Evolutionary conservation across 2,888 invertebrate genomes (phyloP).

Genomic region (Aspidiotus destructor): DNA sequence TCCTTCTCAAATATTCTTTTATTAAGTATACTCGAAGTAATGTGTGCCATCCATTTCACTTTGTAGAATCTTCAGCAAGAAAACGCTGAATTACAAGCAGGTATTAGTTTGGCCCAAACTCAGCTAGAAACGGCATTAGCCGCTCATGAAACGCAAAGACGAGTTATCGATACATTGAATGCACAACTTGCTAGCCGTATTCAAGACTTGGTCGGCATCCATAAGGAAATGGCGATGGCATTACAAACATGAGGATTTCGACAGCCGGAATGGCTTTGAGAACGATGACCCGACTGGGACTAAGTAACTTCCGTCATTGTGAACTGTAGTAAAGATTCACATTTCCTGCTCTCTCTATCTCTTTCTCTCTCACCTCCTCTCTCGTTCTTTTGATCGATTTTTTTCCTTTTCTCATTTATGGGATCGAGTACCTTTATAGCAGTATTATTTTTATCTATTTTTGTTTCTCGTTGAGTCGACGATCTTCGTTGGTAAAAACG

Average conservation of each 20-base stretch:
- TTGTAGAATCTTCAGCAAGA: slow-evolving; percentile 52
- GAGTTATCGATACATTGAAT: slow-evolving; percentile 69
- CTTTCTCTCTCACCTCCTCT: background rate
- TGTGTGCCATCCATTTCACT: slow-evolving; percentile 32
- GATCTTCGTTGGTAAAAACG: too few relatives aligned
- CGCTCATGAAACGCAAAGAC: slow-evolving; percentile 70
- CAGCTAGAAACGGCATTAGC: slow-evolving; percentile 68
- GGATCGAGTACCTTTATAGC: background rate
- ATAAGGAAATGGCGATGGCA: slow-evolving; percentile 72
- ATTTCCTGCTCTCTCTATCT: background rate
- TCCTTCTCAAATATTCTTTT: background rate
- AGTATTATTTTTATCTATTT: background rate
- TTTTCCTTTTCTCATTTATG: background rate
- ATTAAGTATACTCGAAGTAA: background rate
- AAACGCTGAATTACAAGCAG: slow-evolving; percentile 55
- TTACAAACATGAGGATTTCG: slow-evolving; percentile 55
- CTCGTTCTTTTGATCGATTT: background rate
- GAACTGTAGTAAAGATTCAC: too few relatives aligned
- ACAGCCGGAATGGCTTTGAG: slow-evolving; percentile 32
- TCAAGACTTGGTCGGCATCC: slow-evolving; percentile 69
- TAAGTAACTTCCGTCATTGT: too few relatives aligned
- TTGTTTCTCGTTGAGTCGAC: background rate
- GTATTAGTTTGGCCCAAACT: slow-evolving; percentile 64
- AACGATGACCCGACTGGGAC: background rate
- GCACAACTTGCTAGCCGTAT: slow-evolving; percentile 71